Evolutionary conservation across 2,888 invertebrate genomes (phyloP).

Genomic region (Eueremaeus valkanovi): DNA sequence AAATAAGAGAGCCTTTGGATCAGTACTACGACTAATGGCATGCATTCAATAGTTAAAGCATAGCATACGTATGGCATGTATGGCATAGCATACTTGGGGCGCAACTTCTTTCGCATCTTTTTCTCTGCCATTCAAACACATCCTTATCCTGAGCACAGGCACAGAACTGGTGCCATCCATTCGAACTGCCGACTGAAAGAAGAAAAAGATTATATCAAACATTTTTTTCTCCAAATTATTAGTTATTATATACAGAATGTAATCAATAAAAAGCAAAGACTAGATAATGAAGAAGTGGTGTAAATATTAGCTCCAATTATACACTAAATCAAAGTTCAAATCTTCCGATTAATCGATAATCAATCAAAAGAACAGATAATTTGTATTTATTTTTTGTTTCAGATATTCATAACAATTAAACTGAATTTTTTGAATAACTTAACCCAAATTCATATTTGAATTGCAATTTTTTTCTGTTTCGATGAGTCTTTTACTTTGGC

Average conservation of each 20-base stretch:
- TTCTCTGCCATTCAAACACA: neutral
- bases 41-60: neutral
- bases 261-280: no score
- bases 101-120: conserved; percentile 35
- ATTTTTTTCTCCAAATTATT: no score
- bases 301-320: neutral
- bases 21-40: neutral
- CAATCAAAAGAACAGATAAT: neutral
- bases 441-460: neutral
- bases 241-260: no score
- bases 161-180: conserved; percentile 25
- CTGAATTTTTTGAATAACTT: neutral
- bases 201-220: neutral
- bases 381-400: neutral
- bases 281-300: no score
- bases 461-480: neutral
- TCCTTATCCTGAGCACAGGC: neutral
- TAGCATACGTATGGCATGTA: no score
- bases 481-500: neutral
- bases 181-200: neutral
- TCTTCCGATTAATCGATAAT: neutral
- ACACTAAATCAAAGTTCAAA: neutral
- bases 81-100: conserved; percentile 11
- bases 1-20: neutral
- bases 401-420: neutral